A percentile compares a stretch with the other conserved stretches of the same genome.
Evolutionary conservation across 2,113 vertebrate species (phyloP).

Genomic region (Tonatia bakeri): DNA sequence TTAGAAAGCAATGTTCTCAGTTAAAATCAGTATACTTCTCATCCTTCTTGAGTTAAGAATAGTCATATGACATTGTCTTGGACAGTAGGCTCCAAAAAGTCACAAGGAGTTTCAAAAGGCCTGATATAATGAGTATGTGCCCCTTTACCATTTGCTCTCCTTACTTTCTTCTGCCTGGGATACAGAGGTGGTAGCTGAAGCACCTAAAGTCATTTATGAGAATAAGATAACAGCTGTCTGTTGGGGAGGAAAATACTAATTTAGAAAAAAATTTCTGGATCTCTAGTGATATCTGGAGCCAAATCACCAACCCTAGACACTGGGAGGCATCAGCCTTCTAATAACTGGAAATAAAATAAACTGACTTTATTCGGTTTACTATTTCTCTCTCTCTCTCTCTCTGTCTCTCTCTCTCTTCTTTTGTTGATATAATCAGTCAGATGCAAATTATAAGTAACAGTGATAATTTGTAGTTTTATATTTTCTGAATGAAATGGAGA

Average conservation of each 20-base stretch:
- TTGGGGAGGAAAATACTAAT: neutral
- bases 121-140: neutral
- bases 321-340: neutral
- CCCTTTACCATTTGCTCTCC: accelerated
- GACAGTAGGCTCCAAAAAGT: neutral
- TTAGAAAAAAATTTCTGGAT: neutral
- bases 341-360: neutral
- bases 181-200: neutral
- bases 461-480: neutral
- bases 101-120: neutral
- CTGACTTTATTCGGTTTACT: neutral
- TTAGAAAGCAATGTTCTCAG: neutral
- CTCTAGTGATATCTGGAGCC: neutral
- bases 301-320: neutral
- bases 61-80: neutral
- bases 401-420: neutral
- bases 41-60: neutral
- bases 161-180: neutral
- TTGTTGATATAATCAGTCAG: neutral
- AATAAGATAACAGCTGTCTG: neutral
- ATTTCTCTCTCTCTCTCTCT: neutral
- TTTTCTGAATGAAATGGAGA: neutral
- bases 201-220: neutral
- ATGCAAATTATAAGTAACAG: neutral
- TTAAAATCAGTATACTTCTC: neutral